Evolutionary conservation across 2,888 invertebrate genomes (phyloP).

Genomic region (Pterostichus niger): DNA sequence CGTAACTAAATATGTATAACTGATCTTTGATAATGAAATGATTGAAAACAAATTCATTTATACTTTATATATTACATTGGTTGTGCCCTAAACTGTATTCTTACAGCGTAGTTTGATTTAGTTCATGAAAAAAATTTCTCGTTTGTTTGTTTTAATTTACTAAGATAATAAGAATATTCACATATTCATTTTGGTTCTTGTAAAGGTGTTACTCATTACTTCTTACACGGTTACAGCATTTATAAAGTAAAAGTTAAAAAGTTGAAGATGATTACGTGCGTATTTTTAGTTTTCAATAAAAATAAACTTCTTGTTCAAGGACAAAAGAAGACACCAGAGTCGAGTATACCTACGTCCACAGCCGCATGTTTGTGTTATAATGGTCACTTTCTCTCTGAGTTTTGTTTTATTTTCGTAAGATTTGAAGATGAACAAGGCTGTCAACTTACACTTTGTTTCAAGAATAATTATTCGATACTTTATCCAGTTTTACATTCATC

Average conservation of each 20-base stretch:
- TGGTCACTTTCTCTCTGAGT: slow-evolving; percentile 50
- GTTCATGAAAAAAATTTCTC: no score
- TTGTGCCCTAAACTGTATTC: no score
- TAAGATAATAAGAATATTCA: no score
- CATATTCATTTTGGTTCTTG: no score
- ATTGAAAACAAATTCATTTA: no score
- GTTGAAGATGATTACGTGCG: slow-evolving; percentile 42
- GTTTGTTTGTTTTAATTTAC: no score
- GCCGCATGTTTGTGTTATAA: slow-evolving; percentile 37
- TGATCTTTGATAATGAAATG: no score
- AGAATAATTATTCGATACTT: slow-evolving; percentile 23
- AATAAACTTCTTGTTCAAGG: slow-evolving; percentile 56
- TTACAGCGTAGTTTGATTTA: no score
- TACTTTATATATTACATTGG: no score
- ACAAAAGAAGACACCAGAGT: slow-evolving; percentile 7
- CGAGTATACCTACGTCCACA: not conserved
- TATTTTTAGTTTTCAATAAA: slow-evolving; percentile 60
- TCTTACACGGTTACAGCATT: slow-evolving; percentile 31
- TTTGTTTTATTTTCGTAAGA: slow-evolving; percentile 55
- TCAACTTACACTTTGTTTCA: slow-evolving; percentile 37
- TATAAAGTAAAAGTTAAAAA: slow-evolving; percentile 60
- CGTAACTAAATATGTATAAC: no score
- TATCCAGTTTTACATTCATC: slow-evolving; percentile 17
- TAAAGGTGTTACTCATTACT: not conserved
- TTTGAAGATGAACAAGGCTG: slow-evolving; percentile 41